A percentile compares a stretch with the other conserved stretches of the same genome.
phyloP scores from a whole-genome alignment of 2,797 vertebrate genomes.

The Peromyscus eremicus region DNA sequence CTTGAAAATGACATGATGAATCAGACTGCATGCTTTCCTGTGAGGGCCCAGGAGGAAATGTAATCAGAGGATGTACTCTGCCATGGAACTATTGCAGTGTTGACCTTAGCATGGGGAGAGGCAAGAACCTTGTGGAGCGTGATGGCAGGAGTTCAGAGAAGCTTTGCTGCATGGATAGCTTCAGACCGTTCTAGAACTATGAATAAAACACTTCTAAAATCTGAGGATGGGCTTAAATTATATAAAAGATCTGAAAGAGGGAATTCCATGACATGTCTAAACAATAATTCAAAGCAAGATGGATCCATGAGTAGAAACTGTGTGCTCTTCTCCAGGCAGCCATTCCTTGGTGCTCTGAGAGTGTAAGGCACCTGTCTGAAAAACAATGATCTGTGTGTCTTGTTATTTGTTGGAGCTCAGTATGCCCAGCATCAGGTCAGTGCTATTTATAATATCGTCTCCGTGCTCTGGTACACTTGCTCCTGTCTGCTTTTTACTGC shows the following conservation, averaged over 20 bases:
- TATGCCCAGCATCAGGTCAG: neutral
- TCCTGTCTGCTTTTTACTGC: slow-evolving; percentile 43
- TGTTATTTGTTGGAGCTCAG: neutral
- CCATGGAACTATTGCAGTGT: neutral
- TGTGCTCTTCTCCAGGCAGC: neutral
- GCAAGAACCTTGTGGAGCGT: neutral
- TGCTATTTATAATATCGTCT: neutral
- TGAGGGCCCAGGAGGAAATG: slow-evolving; percentile 24
- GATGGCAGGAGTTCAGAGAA: neutral
- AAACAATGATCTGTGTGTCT: neutral
- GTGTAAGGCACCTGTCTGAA: neutral
- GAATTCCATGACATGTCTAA: neutral
- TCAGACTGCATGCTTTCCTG: slow-evolving; percentile 64
- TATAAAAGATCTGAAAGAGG: neutral
- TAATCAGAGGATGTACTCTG: neutral
- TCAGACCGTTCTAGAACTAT: slow-evolving; percentile 25
- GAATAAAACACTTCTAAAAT: neutral
- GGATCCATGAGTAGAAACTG: neutral
- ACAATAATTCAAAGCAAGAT: neutral
- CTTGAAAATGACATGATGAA: slow-evolving; percentile 85
- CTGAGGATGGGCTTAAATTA: slow-evolving; percentile 32
- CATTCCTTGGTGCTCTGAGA: neutral
- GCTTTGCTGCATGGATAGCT: neutral
- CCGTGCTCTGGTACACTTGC: neutral
- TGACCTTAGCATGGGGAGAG: slow-evolving; percentile 9